These are phyloP conservation scores for Cuculus canorus DNA, from an alignment of 2,797 vertebrate species.

Conservation along the genomic window DNA sequence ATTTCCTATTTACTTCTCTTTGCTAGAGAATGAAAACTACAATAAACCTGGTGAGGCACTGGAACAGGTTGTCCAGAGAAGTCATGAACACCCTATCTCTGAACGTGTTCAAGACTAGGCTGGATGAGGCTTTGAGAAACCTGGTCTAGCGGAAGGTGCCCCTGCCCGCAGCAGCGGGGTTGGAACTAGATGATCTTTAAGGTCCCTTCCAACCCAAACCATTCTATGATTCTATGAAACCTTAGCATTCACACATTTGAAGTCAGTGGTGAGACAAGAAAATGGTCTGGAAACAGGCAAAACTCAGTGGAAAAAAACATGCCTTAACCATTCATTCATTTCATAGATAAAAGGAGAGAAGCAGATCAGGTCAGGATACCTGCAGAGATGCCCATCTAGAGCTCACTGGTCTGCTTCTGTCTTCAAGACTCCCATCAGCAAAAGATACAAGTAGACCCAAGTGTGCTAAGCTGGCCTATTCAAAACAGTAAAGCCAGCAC, in stretches of 20 bases:
- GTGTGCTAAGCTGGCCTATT: neutral
- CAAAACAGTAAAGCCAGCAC: accelerated
- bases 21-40: neutral
- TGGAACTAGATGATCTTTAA: too few species aligned
- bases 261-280: neutral
- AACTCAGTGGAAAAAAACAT: neutral
- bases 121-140: too few species aligned
- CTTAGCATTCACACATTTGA: neutral
- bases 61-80: too few species aligned
- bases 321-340: neutral
- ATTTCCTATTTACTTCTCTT: neutral
- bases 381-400: neutral
- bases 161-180: too few species aligned
- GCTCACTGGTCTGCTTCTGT: neutral
- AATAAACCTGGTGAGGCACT: neutral
- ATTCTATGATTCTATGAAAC: too few species aligned
- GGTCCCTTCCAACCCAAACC: too few species aligned
- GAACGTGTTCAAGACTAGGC: too few species aligned
- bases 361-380: neutral
- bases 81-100: too few species aligned
- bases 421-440: neutral
- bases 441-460: neutral
- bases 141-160: too few species aligned
- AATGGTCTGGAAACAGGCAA: neutral
- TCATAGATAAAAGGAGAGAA: neutral